Evolutionary conservation across 2,113 vertebrate species (phyloP).

Genomic region (Sphaerodactylus townsendi): DNA sequence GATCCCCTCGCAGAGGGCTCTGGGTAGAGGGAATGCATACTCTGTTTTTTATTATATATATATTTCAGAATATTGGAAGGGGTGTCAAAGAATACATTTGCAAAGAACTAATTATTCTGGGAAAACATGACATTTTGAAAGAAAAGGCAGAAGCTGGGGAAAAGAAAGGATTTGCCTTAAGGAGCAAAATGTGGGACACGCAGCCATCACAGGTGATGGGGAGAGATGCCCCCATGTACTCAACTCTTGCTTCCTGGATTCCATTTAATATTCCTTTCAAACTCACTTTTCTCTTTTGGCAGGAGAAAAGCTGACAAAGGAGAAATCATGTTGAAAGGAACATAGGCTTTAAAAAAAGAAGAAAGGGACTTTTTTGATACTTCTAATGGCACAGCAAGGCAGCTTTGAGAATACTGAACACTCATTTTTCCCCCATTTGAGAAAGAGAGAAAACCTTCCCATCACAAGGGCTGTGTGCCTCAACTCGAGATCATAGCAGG

Average conservation of each 20-base stretch:
- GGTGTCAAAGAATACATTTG: conserved; percentile 11
- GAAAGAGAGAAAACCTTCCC: not conserved
- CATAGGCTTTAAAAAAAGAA: not conserved
- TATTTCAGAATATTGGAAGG: conserved; percentile 27
- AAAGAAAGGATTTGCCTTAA: conserved; percentile 45
- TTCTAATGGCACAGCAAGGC: conserved; percentile 8
- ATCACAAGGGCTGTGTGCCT: not conserved
- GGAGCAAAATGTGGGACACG: conserved; percentile 49
- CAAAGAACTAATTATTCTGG: conserved; percentile 55
- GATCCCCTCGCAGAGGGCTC: conserved; percentile 47
- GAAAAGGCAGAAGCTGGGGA: conserved; percentile 19
- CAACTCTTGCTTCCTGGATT: not conserved
- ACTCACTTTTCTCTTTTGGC: conserved; percentile 32
- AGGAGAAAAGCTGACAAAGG: conserved; percentile 65
- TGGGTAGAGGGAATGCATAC: conserved; percentile 44
- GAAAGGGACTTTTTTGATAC: not conserved
- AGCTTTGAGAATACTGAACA: not conserved
- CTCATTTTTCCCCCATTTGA: not conserved
- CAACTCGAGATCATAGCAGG: not conserved
- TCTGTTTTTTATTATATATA: conserved; percentile 30
- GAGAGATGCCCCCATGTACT: conserved; percentile 33
- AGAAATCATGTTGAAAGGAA: conserved; percentile 6
- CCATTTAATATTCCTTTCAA: conserved; percentile 60
- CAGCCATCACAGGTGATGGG: not conserved
- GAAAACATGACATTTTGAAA: conserved; percentile 50